Evolutionary conservation across 2,113 vertebrate species (phyloP), one percentile per base, ranked within the genome.

Genomic region (Haplochromis burtoni): DNA sequence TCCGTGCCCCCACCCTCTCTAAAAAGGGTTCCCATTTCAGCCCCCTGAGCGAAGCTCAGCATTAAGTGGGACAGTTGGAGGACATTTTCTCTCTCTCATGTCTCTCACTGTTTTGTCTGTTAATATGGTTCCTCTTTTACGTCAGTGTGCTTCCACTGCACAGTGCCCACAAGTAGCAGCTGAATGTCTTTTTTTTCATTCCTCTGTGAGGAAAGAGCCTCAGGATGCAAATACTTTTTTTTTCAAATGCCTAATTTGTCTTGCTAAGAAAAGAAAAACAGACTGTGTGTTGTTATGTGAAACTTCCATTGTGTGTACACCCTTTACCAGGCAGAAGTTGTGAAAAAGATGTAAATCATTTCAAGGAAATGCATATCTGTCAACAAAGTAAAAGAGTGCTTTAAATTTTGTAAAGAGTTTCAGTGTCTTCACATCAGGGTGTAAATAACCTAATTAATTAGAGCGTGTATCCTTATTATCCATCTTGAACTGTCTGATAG

Each of bases 21-120:
- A 83, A 81, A 82, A 80, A 86, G 89, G 93, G 90, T 91, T 93
- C 90, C 54, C 35, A 35, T 95, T 92, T 93, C 93, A 93, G 90
- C 92, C 93, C 88, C 94, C 42, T 84, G 94, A 93, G 92, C 87
- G 73, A 92, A 82, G 91, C 92, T 89, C 73, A 31, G 54, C 86
- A 79, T 84, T 93, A 95, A 96, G 91, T 95, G 93, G 94, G 93
- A 94, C 94, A 95, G 87, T 94, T 94, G 91, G 88, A 95, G 92
- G 92, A 94, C 93, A 86, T 93, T 87, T 89, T 92, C 82, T 83
- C 59, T 45, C 31, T 81, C 79, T 87, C 81, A 63, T 59, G 45
- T 83, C 61, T 76, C 12, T 68, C 33, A 19, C 21, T 78, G 84
- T 83, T 42, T 83, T 79, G 80, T 55, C 59, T 66, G 49, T 83